phyloP scores from a whole-genome alignment of 2,797 vertebrate genomes.

The Esox masquinongy region DNA sequence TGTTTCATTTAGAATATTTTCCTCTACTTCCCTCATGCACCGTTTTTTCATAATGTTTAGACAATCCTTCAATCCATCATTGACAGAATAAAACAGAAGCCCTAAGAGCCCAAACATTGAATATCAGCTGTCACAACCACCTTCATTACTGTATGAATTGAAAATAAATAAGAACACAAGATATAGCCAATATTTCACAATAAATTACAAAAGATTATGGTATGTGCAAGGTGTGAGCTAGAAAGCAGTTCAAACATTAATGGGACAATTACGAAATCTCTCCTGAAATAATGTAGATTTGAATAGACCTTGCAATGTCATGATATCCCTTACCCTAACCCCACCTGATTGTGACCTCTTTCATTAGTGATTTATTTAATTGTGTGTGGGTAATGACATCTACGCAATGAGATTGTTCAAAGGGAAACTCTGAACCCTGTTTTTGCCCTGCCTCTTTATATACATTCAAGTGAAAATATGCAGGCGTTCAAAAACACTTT shows the following conservation, averaged over 20 bases:
- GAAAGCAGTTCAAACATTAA: background rate
- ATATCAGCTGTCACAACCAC: background rate
- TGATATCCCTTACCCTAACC: background rate
- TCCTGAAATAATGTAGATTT: background rate
- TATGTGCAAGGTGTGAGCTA: background rate
- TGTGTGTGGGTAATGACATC: background rate
- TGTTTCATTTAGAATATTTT: background rate
- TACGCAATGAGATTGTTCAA: background rate
- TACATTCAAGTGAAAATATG: too few relatives aligned
- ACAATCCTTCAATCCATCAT: background rate
- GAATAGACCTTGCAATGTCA: background rate
- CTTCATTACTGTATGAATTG: background rate
- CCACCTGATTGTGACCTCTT: background rate
- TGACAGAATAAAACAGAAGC: background rate
- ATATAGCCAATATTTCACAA: background rate
- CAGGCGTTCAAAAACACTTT: too few relatives aligned
- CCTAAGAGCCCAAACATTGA: background rate
- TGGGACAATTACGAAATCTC: background rate
- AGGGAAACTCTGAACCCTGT: too few relatives aligned
- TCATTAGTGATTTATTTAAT: background rate
- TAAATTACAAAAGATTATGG: background rate
- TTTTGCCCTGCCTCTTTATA: too few relatives aligned
- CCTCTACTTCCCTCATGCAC: too few relatives aligned
- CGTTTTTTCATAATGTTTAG: too few relatives aligned
- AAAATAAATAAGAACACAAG: background rate